These are phyloP conservation scores for Drosophila histrio DNA, from an alignment of 2,888 invertebrate genomes.

Conservation along the genomic window DNA sequence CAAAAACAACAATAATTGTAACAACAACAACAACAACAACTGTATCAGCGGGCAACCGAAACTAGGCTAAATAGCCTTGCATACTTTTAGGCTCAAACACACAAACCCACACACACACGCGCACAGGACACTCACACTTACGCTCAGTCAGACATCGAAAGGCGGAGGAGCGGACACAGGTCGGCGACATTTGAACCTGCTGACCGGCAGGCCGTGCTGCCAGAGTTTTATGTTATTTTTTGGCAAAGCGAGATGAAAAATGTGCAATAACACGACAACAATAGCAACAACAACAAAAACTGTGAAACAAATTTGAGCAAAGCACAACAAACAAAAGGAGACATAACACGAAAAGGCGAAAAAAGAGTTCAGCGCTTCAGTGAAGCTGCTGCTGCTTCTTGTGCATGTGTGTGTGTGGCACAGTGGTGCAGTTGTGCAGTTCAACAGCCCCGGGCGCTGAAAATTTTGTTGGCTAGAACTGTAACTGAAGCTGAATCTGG, in stretches of 20 bases:
- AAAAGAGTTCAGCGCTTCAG: slow-evolving; percentile 57
- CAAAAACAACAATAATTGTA: background rate
- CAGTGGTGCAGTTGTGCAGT: slow-evolving; percentile 46
- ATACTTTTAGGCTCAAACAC: slow-evolving; percentile 64
- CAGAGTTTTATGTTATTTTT: slow-evolving; percentile 38
- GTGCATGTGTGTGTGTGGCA: background rate
- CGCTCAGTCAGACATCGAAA: background rate
- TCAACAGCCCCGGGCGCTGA: slow-evolving; percentile 65
- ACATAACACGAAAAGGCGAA: slow-evolving; percentile 9
- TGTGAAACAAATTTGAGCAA: slow-evolving; percentile 12
- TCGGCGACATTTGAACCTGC: slow-evolving; percentile 78
- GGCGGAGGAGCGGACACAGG: slow-evolving; percentile 50
- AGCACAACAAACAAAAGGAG: slow-evolving; percentile 15
- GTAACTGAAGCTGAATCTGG: slow-evolving; percentile 52
- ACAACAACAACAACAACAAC: slow-evolving; percentile 1
- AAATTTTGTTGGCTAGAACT: slow-evolving; percentile 34
- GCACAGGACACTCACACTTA: slow-evolving; percentile 26
- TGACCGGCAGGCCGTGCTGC: slow-evolving; percentile 43
- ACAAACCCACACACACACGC: slow-evolving; percentile 2
- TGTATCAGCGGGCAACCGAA: slow-evolving; percentile 40
- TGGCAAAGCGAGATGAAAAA: slow-evolving; percentile 62
- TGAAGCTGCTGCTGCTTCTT: background rate
- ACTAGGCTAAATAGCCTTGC: slow-evolving; percentile 70
- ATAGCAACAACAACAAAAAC: slow-evolving; percentile 1
- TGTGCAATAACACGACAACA: slow-evolving; percentile 50